Conservation (phyloP, 2,797 vertebrate genomes). For the Smutsia temminckii region DNA sequence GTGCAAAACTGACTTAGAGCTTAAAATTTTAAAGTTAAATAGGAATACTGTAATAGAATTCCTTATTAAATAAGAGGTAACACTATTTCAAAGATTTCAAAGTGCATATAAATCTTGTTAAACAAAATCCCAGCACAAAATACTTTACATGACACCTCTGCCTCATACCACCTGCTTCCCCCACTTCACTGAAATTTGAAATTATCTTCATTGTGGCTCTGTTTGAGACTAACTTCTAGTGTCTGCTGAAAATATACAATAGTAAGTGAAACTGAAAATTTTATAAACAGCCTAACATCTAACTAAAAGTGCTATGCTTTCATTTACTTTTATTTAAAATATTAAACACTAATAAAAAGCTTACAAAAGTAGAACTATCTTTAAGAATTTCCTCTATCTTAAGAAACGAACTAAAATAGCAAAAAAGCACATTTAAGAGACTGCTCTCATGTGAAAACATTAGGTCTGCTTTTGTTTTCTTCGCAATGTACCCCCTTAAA, state of each 20-base stretch:
- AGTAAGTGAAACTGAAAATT: slow-evolving; percentile 41
- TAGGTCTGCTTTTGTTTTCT: slow-evolving; percentile 27
- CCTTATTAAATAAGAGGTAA: slow-evolving; percentile 11
- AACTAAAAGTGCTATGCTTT: slow-evolving; percentile 27
- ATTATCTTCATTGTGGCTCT: not conserved
- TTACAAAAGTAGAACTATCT: slow-evolving; percentile 3
- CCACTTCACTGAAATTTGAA: not conserved
- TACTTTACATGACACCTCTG: not conserved
- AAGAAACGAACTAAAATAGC: slow-evolving; percentile 35
- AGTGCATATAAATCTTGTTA: not conserved
- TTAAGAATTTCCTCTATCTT: not conserved
- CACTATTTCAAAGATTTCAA: slow-evolving; percentile 55
- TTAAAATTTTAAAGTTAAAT: slow-evolving; percentile 41
- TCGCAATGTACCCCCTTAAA: not conserved
- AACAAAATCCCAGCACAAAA: not conserved
- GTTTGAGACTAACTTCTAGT: not conserved
- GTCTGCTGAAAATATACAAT: slow-evolving; percentile 28
- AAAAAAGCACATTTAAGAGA: slow-evolving; percentile 18
- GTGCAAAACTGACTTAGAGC: slow-evolving; percentile 33
- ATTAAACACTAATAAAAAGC: slow-evolving; percentile 3
- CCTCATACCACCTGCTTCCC: no score
- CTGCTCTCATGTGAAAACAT: slow-evolving; percentile 12
- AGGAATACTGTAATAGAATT: slow-evolving; percentile 17
- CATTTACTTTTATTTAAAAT: slow-evolving; percentile 47
- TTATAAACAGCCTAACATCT: slow-evolving; percentile 30